phyloP scores from a whole-genome alignment of 1,140 invertebrate genomes.

The Diorhabda sublineata region DNA sequence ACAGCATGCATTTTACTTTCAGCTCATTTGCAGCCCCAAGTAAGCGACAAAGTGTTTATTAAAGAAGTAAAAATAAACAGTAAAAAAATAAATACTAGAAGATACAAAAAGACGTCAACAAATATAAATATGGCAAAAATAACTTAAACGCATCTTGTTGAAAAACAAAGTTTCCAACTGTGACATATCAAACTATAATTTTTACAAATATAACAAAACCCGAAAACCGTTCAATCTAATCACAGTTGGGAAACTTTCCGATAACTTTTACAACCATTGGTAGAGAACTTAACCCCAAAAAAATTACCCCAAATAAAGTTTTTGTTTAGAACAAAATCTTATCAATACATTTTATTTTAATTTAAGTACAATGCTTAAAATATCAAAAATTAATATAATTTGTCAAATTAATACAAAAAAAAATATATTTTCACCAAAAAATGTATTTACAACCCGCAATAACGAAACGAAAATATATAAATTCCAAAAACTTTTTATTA shows the following conservation, averaged over 20 bases:
- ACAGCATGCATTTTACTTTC: no score
- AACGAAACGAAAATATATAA: neutral
- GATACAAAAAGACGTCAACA: slow-evolving; percentile 18
- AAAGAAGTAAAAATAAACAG: slow-evolving; percentile 17
- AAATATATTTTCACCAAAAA: neutral
- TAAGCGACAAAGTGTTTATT: slow-evolving; percentile 21
- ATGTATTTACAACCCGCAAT: neutral
- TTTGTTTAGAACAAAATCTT: neutral
- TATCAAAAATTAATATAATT: neutral
- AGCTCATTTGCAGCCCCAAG: neutral
- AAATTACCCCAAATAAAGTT: neutral
- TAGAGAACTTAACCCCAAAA: neutral
- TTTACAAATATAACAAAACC: slow-evolving; percentile 5
- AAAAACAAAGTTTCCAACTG: slow-evolving; percentile 9
- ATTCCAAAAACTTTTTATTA: neutral
- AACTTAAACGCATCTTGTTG: slow-evolving; percentile 18
- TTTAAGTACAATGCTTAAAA: neutral
- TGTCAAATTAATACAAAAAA: neutral
- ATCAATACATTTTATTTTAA: neutral
- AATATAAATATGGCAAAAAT: slow-evolving; percentile 21
- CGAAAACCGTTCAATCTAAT: neutral
- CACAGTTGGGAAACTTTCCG: neutral
- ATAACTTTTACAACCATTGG: neutral
- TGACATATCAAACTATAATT: slow-evolving; percentile 1
- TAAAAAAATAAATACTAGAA: slow-evolving; percentile 24